Percentiles rank a stretch among this genome's conserved stretches.
Conservation (phyloP, 2,888 invertebrate genomes). For the Muscina levida region DNA sequence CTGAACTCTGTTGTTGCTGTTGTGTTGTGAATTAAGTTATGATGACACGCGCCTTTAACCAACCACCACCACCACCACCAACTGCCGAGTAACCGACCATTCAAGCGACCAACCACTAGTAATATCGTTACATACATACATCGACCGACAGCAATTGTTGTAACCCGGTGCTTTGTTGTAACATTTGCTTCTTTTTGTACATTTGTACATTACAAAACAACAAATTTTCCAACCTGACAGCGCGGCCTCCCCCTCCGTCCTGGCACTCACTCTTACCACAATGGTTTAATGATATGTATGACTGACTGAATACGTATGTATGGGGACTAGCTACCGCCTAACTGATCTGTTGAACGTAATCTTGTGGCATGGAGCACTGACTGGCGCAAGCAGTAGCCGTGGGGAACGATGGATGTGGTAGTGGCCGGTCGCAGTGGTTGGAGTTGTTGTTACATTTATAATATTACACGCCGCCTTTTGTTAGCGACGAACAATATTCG, state of each 20-base stretch:
- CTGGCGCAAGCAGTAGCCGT: not conserved
- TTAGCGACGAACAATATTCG: constrained; percentile 56
- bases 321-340: no score
- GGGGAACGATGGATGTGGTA: constrained; percentile 25
- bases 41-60: constrained; percentile 62
- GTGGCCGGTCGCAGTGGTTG: constrained; percentile 32
- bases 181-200: no score
- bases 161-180: constrained; percentile 49
- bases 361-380: not conserved
- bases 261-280: not conserved
- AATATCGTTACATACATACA: no score
- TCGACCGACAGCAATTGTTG: constrained; percentile 9
- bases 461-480: constrained; percentile 61
- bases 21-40: constrained; percentile 61
- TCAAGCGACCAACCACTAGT: no score
- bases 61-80: constrained; percentile 29
- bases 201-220: constrained; percentile 57
- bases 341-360: not conserved
- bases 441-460: constrained; percentile 60
- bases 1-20: constrained; percentile 75
- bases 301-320: constrained; percentile 18
- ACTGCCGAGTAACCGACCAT: not conserved
- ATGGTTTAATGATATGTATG: constrained; percentile 14
- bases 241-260: not conserved
- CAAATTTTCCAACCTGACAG: constrained; percentile 34